A percentile compares a stretch with the other conserved stretches of the same genome.
Evolutionary conservation across 1,140 invertebrate species (phyloP).

Genomic region (Harpegnathos saltator): DNA sequence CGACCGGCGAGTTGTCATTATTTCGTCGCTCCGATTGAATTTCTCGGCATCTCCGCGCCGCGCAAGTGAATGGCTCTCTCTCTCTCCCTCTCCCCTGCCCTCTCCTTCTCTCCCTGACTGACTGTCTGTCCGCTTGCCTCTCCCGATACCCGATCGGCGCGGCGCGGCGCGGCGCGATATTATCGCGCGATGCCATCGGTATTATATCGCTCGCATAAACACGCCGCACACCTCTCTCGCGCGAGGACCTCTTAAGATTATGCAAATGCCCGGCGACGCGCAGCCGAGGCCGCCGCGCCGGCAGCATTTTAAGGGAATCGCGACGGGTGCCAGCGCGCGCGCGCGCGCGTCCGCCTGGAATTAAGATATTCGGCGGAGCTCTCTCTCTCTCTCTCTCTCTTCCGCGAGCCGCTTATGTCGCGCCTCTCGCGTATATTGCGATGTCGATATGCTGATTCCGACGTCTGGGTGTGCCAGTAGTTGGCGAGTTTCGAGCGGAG

Average conservation of each 20-base stretch:
- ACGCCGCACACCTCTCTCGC: slow-evolving; percentile 42
- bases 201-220: slow-evolving; percentile 53
- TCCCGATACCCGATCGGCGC: slow-evolving; percentile 20
- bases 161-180: slow-evolving; percentile 6
- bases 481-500: background rate
- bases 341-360: slow-evolving; percentile 43
- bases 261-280: slow-evolving; percentile 64
- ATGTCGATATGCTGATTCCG: slow-evolving; percentile 25
- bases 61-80: slow-evolving; percentile 22
- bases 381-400: too few relatives aligned
- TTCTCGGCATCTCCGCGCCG: slow-evolving; percentile 30
- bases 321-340: slow-evolving; percentile 1
- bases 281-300: slow-evolving; percentile 7
- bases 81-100: too few relatives aligned
- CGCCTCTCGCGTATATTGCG: background rate
- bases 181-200: slow-evolving; percentile 64
- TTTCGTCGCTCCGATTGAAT: slow-evolving; percentile 62
- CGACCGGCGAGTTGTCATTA: slow-evolving; percentile 57
- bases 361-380: slow-evolving; percentile 67
- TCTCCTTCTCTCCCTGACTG: background rate
- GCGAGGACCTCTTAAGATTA: slow-evolving; percentile 69
- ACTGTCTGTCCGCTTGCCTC: background rate
- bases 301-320: slow-evolving; percentile 53
- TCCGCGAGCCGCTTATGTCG: slow-evolving; percentile 1
- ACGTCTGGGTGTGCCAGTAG: background rate